Base-by-base conservation (phyloP, 2,888 invertebrate genomes). In the Exephanes ischioxanthus region DNA sequence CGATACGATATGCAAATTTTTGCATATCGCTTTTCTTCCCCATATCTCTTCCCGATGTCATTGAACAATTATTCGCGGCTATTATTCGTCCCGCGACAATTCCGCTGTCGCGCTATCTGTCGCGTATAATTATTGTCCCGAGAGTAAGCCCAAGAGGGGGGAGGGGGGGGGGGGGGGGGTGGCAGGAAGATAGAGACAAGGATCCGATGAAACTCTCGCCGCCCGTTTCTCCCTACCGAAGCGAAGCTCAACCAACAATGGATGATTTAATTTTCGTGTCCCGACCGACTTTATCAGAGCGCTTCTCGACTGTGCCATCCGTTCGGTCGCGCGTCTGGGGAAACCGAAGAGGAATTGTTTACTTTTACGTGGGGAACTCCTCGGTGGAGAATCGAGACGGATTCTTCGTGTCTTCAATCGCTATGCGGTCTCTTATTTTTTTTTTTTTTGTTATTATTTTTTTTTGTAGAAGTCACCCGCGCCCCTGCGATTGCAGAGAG, bases 191-290 rank as follows among this genome's bases (percentile, higher is more conserved):
- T 14, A 14, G 45, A 30, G 61, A 30, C 30, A 33, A 61, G 61
- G 16, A 61, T 61, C 61, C 61, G 33, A 30, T 33, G 61, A 61
- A 30, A 33, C 30, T 33, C 30, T n/a, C 33, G 16, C 16, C 16
- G 30, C 33, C 33, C 14, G 22, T 67, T 37, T 67, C 66, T 67
- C 41, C 19, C 66, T 19, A 67, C 41, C 37, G 66, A 37, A 16
- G 45, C 37, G 66, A 37, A 16, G 45, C 73, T 73, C 73, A 22
- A 73, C 26, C 63, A 58, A 41, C 53, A 80, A 72, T 72, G 66
- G 53, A 80, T 72, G 80, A 80, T 80, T 80, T 80, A 80, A 80
- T 80, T 80, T 80, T 80, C 80, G 80, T 72, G 66, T 53, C 72
- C 53, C 51, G 55, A 63, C 71, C 79, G 58, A 80, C 61, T 63